These are phyloP conservation scores for Dicerorhinus sumatrensis DNA, from an alignment of 2,113 vertebrate species.

Conservation along the genomic window DNA sequence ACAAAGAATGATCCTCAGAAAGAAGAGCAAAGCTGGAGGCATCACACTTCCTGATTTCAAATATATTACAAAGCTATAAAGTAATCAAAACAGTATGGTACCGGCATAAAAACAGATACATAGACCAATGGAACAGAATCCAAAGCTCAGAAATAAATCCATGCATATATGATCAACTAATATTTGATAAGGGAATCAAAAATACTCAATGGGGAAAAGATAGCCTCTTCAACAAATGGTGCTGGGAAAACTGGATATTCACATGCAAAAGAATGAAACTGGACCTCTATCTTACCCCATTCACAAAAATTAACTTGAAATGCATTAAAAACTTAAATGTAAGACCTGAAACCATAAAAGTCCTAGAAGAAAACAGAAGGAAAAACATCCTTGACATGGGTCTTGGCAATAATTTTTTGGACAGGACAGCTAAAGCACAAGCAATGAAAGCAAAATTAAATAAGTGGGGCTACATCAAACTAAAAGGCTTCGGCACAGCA, in stretches of 20 bases:
- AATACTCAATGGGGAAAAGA: not conserved
- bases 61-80: not conserved
- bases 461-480: not conserved
- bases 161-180: not conserved
- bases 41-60: not conserved
- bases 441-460: not conserved
- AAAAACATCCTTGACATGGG: not conserved
- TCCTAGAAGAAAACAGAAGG: not conserved
- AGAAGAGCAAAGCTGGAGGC: not conserved
- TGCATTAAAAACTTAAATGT: not conserved
- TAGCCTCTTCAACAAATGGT: not conserved
- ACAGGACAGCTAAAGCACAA: not conserved
- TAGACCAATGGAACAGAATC: not conserved
- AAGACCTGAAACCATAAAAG: not conserved
- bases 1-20: not conserved
- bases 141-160: not conserved
- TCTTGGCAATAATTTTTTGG: not conserved
- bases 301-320: not conserved
- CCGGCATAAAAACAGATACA: not conserved
- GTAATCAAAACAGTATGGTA: not conserved
- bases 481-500: not conserved
- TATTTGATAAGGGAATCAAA: not conserved
- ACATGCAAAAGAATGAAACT: not conserved
- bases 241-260: not conserved
- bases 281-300: not conserved